Percentiles rank a stretch among this genome's conserved stretches.
phyloP scores from a whole-genome alignment of 2,888 invertebrate genomes.

The Eucera pruinosa region DNA sequence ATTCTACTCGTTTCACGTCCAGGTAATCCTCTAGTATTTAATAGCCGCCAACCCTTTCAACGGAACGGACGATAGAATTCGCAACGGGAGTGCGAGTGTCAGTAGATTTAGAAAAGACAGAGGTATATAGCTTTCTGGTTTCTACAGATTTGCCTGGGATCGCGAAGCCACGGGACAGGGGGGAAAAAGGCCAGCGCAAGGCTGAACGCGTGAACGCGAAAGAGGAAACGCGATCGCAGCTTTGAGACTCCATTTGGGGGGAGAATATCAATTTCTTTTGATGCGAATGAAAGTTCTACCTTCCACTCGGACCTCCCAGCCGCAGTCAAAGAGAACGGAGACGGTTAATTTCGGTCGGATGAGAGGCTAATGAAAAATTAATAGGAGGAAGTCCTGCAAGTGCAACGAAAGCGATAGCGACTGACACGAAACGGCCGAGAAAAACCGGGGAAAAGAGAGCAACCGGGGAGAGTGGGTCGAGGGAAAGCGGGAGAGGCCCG shows the following conservation, averaged over 20 bases:
- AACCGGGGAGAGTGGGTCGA: constrained; percentile 38
- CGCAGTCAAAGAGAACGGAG: neutral
- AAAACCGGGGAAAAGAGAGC: constrained; percentile 29
- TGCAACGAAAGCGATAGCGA: constrained; percentile 10
- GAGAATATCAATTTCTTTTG: constrained; percentile 25
- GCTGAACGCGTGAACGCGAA: neutral
- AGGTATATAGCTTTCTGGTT: neutral
- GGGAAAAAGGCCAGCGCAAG: neutral
- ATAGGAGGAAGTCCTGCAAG: constrained; percentile 18
- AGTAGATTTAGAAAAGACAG: neutral
- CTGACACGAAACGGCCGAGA: neutral
- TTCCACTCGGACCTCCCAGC: neutral
- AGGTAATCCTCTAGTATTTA: neutral
- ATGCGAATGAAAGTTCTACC: constrained; percentile 3
- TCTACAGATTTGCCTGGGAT: neutral
- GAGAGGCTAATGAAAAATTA: constrained; percentile 43
- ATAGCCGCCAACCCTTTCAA: neutral
- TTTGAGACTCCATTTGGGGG: neutral
- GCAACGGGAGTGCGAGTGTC: neutral
- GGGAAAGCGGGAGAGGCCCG: constrained; percentile 63
- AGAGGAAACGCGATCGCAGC: neutral
- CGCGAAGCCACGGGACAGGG: neutral
- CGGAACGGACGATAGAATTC: neutral
- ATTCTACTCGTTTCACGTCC: neutral
- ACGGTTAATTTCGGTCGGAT: constrained; percentile 35